Percentiles rank a stretch among this genome's conserved stretches.
Evolutionary conservation across 2,797 vertebrate species (phyloP).

Genomic region (Huso huso): DNA sequence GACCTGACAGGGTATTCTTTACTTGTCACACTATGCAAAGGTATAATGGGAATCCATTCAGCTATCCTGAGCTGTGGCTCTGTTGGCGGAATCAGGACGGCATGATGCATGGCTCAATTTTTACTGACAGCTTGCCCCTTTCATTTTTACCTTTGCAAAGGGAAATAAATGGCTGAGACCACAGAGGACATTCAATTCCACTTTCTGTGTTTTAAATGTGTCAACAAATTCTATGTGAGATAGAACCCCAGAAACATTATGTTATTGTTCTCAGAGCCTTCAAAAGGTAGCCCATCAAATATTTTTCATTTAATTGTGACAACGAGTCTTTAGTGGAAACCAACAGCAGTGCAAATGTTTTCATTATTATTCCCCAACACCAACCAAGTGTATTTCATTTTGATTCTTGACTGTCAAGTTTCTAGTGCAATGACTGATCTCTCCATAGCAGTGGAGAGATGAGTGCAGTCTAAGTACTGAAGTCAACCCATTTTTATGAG

Average conservation of each 20-base stretch:
- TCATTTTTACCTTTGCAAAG: conserved; percentile 10
- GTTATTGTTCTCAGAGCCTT: background rate
- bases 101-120: conserved; percentile 13
- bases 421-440: no score
- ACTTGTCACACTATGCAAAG: conserved; percentile 20
- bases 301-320: background rate
- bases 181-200: background rate
- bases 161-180: background rate
- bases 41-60: conserved; percentile 20
- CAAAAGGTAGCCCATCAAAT: background rate
- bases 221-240: background rate
- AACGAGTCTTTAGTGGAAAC: background rate
- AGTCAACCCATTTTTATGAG: no score
- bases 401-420: background rate
- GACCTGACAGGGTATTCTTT: conserved; percentile 25
- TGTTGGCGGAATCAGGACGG: background rate
- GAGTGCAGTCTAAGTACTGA: no score
- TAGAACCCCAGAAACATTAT: background rate
- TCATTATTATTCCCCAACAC: background rate
- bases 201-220: background rate
- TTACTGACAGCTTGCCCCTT: background rate
- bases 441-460: no score
- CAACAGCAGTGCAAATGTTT: background rate
- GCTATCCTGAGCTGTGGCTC: conserved; percentile 14
- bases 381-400: background rate